A percentile compares a stretch with the other conserved stretches of the same genome.
Conservation (phyloP, 2,797 vertebrate species). For the Brachyrhaphis roseni region DNA sequence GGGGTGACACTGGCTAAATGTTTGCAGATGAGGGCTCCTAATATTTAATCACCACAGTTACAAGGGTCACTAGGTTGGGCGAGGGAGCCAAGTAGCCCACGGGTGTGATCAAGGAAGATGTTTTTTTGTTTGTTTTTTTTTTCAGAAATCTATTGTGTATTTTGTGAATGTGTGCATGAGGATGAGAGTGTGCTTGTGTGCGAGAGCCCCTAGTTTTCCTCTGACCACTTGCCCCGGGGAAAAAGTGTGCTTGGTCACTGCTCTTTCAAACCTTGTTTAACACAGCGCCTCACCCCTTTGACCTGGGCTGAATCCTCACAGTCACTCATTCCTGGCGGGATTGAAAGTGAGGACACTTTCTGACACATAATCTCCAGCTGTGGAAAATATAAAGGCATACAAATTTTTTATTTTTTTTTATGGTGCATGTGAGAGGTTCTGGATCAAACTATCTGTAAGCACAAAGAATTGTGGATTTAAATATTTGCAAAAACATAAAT, state of each 20-base stretch:
- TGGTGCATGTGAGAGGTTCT: neutral
- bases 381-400: neutral
- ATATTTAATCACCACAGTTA: slow-evolving; percentile 82
- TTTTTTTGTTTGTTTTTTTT: slow-evolving; percentile 44
- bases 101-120: slow-evolving; percentile 72
- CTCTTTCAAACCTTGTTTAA: slow-evolving; percentile 68
- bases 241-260: slow-evolving; percentile 69
- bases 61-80: slow-evolving; percentile 76
- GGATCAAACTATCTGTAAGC: neutral
- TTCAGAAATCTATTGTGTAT: slow-evolving; percentile 51
- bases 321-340: slow-evolving; percentile 33
- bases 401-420: neutral
- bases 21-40: slow-evolving; percentile 84
- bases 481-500: neutral
- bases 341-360: slow-evolving; percentile 49
- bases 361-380: slow-evolving; percentile 33
- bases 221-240: slow-evolving; percentile 77
- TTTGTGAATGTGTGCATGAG: slow-evolving; percentile 34
- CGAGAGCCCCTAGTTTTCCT: slow-evolving; percentile 71
- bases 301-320: slow-evolving; percentile 76
- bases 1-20: slow-evolving; percentile 83
- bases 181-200: slow-evolving; percentile 34
- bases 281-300: slow-evolving; percentile 82
- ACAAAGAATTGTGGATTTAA: neutral
- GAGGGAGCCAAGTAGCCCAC: slow-evolving; percentile 64